Conservation (phyloP, 2,797 vertebrate genomes). For the Platyrinchus mystaceus region DNA sequence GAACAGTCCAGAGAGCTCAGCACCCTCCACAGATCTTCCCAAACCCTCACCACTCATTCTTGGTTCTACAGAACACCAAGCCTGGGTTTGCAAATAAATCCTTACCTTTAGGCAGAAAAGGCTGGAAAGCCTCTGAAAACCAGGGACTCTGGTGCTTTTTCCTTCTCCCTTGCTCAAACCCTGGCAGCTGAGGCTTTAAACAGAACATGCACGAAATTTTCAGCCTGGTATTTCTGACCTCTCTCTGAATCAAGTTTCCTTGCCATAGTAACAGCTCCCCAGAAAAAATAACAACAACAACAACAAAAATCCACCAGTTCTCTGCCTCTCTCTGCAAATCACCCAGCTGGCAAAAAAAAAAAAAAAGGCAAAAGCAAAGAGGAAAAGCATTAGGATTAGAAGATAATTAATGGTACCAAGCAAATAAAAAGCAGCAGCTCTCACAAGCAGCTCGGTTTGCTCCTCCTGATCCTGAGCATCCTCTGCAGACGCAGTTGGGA, state of each 20-base stretch:
- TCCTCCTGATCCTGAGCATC: background rate
- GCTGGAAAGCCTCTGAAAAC: background rate
- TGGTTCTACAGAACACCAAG: background rate
- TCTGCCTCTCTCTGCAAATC: background rate
- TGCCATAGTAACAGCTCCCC: slow-evolving; percentile 42
- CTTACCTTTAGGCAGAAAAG: background rate
- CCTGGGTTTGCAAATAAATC: background rate
- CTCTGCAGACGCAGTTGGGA: background rate
- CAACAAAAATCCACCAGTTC: background rate
- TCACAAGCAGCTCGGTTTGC: fast-evolving
- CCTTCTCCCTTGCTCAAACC: background rate
- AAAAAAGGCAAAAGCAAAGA: background rate
- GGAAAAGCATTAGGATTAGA: fast-evolving
- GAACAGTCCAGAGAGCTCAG: background rate
- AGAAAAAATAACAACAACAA: background rate
- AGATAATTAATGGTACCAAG: background rate
- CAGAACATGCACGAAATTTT: background rate
- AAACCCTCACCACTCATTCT: fast-evolving
- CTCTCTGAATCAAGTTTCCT: background rate
- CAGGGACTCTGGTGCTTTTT: background rate
- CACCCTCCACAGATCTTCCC: background rate
- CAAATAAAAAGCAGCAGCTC: background rate
- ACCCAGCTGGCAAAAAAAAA: background rate
- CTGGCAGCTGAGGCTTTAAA: slow-evolving; percentile 14
- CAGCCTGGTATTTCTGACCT: slow-evolving; percentile 44